Evolutionary conservation across 2,888 invertebrate genomes (phyloP).

Genomic region (Acleris holmiana): DNA sequence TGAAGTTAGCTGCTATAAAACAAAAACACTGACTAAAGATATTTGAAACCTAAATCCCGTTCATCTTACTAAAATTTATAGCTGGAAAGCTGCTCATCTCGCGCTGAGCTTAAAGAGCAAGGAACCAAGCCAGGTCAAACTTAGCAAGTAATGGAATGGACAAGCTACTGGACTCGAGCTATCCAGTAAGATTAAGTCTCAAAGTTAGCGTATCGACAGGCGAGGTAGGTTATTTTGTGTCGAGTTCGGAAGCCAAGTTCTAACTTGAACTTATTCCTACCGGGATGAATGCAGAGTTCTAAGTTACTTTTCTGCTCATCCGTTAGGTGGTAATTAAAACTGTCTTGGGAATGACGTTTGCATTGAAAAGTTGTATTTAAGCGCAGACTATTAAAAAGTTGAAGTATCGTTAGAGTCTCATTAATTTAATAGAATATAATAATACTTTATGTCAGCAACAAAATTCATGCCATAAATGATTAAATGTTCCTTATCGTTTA

Average conservation of each 20-base stretch:
- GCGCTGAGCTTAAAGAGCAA: conserved; percentile 40
- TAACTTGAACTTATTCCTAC: conserved; percentile 37
- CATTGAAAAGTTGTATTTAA: too few relatives aligned
- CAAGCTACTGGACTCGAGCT: conserved; percentile 57
- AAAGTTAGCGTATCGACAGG: conserved; percentile 71
- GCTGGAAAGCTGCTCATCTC: conserved; percentile 48
- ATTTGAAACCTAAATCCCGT: conserved; percentile 55
- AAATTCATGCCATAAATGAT: too few relatives aligned
- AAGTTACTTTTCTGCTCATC: neutral
- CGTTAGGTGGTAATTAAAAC: neutral
- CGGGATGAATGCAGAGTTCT: neutral
- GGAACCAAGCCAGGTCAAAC: conserved; percentile 56
- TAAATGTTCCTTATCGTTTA: too few relatives aligned
- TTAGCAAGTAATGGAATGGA: conserved; percentile 61
- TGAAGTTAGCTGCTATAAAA: too few relatives aligned
- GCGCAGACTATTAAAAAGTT: too few relatives aligned
- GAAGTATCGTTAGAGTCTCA: too few relatives aligned
- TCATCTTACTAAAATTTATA: conserved; percentile 65
- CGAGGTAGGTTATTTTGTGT: conserved; percentile 70
- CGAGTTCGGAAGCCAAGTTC: conserved; percentile 48
- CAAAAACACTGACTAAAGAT: conserved; percentile 50
- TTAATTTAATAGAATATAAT: too few relatives aligned
- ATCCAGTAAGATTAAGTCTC: conserved; percentile 73
- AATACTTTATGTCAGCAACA: too few relatives aligned
- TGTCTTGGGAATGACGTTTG: neutral